These are phyloP conservation scores for Formicarius rufipectus DNA, from an alignment of 2,113 vertebrate genomes.

Conservation along the genomic window DNA sequence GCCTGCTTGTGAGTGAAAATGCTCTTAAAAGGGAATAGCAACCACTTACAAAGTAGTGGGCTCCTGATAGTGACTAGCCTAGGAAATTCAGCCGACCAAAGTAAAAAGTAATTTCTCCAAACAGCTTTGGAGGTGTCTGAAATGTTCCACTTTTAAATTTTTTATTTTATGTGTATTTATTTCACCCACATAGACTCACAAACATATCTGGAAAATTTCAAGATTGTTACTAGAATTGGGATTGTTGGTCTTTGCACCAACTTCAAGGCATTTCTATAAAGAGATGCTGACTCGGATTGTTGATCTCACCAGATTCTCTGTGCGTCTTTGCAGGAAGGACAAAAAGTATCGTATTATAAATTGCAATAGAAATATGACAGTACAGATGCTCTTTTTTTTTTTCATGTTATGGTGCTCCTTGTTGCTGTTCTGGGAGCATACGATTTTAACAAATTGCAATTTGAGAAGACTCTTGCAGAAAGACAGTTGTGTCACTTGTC, in stretches of 20 bases:
- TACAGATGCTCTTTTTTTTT: neutral
- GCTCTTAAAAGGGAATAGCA: neutral
- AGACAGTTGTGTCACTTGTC: neutral
- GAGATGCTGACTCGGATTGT: neutral
- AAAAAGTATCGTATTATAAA: neutral
- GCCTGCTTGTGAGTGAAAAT: neutral
- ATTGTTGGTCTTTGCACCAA: neutral
- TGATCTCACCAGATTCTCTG: neutral
- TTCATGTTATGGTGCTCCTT: neutral
- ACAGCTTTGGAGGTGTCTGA: neutral
- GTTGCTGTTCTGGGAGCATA: neutral
- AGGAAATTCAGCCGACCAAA: neutral
- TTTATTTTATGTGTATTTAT: neutral
- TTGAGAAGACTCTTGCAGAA: neutral
- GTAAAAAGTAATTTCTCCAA: neutral
- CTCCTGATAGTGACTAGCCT: neutral
- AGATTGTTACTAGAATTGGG: neutral
- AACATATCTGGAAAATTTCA: neutral
- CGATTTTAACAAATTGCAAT: neutral
- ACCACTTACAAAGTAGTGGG: neutral
- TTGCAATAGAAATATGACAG: neutral
- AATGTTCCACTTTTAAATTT: neutral
- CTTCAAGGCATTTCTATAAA: neutral
- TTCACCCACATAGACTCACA: neutral
- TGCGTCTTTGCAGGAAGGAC: neutral